Evolutionary conservation across 2,888 invertebrate species (phyloP), one percentile per base, ranked within the genome.

Genomic region (Torymus aiolomorphi): DNA sequence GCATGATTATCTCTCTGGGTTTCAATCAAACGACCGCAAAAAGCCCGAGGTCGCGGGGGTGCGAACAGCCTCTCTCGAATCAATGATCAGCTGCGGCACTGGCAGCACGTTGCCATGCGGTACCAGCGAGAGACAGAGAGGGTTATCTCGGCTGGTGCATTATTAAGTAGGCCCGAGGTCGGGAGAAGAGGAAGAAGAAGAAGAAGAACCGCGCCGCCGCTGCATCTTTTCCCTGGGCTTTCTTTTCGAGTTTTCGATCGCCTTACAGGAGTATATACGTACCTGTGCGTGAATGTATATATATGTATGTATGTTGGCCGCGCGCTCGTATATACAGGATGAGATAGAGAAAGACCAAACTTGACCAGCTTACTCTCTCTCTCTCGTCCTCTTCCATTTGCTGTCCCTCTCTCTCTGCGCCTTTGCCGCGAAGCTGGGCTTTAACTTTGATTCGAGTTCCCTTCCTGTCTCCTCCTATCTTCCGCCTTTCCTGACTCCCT

Each of bases 391-490:
- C 54, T 16, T 2, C 14, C 61, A 8, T n/a, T 51, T 20, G 59
- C 14, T 61, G 16, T 54, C 42, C 18, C 49, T 65, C 20, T 42
- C 18, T 18, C 18, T 31, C 11, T 56, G 2, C 12, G 54, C 20
- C 8, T 18, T n/a, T 59, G 18, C 42, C 52, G 20, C 12, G 14
- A 31, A 31, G 1, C 14, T 16, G 16, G 52, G 72, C 62, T 72
- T 72, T 72, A 62, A 72, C 72, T 72, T 72, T 52, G 72, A 72
- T 62, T 72, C 52, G 18, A 16, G 11, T n/a, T 24, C 71, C 16
- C 14, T 72, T 62, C 62, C 12, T 10, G 12, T n/a, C n/a, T 49
- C 63, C n/a, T 42, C 42, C 42, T 3, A 14, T 42, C 51, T n/a
- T 66, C 24, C 66, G n/a, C 14, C 51, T 66, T 51, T 12, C 66